These are phyloP conservation scores for Athene noctua DNA, from an alignment of 2,113 vertebrate genomes.

Conservation along the genomic window DNA sequence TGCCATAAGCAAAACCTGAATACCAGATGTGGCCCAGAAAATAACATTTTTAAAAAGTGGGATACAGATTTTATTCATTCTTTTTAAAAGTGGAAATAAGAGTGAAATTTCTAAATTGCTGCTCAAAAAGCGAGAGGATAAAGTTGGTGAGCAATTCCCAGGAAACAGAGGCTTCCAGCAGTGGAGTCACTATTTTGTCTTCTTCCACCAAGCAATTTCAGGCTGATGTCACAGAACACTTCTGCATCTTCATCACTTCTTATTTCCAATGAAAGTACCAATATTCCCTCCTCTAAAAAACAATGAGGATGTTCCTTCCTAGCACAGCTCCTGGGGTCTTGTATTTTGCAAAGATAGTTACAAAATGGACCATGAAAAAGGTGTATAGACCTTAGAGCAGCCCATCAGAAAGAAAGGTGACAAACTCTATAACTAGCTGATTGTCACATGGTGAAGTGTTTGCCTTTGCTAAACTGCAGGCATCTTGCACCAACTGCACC, in stretches of 20 bases:
- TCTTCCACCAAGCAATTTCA: background rate
- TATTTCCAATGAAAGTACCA: background rate
- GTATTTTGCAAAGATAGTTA: background rate
- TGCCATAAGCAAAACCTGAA: background rate
- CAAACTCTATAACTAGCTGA: background rate
- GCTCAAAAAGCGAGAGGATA: background rate
- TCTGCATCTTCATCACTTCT: background rate
- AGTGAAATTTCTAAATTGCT: background rate
- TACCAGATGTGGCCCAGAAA: background rate
- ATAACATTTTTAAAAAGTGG: background rate
- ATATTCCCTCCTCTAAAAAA: background rate
- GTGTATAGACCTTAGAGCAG: background rate
- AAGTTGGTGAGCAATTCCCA: background rate
- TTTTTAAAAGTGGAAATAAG: background rate
- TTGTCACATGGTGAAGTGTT: background rate
- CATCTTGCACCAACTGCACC: background rate
- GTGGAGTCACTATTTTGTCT: background rate
- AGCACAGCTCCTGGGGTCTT: background rate
- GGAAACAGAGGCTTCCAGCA: background rate
- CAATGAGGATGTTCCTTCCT: background rate
- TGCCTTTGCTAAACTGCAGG: background rate
- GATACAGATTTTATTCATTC: background rate
- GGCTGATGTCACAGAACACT: background rate
- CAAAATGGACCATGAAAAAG: background rate
- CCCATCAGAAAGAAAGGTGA: background rate